Conservation (phyloP, 2,797 vertebrate genomes). For the Ataeniobius toweri region DNA sequence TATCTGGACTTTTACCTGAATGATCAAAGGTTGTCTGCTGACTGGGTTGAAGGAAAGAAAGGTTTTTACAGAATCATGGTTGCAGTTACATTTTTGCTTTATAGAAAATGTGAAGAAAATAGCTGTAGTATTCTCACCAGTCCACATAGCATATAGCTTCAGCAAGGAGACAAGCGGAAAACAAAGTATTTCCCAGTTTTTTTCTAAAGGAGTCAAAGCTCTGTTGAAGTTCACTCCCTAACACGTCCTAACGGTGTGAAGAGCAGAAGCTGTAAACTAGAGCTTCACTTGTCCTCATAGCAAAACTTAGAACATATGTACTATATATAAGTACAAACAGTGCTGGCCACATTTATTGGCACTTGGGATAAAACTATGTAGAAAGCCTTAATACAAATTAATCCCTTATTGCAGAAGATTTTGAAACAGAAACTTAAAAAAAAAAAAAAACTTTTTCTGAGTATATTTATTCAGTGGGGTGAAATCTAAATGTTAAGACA, state of each 20-base stretch:
- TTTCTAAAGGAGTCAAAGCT: background rate
- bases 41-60: slow-evolving; percentile 23
- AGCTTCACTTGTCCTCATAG: background rate
- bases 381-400: background rate
- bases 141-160: slow-evolving; percentile 1
- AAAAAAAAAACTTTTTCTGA: background rate
- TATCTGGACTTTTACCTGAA: slow-evolving; percentile 51
- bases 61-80: slow-evolving; percentile 17
- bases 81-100: slow-evolving; percentile 14
- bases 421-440: background rate
- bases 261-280: background rate
- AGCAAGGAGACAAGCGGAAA: background rate
- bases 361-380: background rate
- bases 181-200: background rate
- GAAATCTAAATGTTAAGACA: background rate
- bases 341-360: background rate
- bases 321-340: background rate
- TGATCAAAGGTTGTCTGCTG: slow-evolving; percentile 55
- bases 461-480: background rate
- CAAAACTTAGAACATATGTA: background rate
- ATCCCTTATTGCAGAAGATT: background rate
- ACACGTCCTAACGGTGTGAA: background rate
- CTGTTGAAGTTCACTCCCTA: background rate
- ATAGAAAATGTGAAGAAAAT: slow-evolving; percentile 13
- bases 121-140: background rate